Percentiles rank a stretch among this genome's conserved stretches.
These are phyloP conservation scores for Sebastes schlegelii DNA, from an alignment of 2,113 vertebrate species.

Conservation along the genomic window DNA sequence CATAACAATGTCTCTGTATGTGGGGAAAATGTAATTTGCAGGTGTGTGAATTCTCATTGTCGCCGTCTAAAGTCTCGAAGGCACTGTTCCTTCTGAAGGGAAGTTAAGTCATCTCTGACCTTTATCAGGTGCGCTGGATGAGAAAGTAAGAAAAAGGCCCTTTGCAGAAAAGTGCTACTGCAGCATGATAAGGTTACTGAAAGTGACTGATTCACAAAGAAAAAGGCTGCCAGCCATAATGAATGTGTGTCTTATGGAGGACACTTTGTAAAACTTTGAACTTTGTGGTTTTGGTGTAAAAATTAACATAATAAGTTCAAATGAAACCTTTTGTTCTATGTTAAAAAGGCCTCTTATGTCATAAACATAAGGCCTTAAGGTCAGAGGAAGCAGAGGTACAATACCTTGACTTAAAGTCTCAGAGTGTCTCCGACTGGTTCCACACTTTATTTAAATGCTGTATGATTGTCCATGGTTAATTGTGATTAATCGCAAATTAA, in stretches of 20 bases:
- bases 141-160: background rate
- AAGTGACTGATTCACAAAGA: background rate
- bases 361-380: background rate
- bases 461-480: too few species aligned
- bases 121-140: background rate
- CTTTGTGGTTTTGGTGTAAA: background rate
- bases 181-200: background rate
- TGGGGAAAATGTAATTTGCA: background rate
- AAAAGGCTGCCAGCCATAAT: background rate
- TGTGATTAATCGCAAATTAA: too few species aligned
- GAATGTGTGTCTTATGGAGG: background rate
- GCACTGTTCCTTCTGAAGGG: background rate
- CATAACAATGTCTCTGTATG: background rate
- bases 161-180: background rate
- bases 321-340: background rate
- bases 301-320: background rate
- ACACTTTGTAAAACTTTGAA: background rate
- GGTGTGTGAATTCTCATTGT: background rate
- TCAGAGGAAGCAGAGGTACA: background rate
- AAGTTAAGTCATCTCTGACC: background rate
- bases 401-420: background rate
- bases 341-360: background rate
- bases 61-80: background rate
- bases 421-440: background rate
- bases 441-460: background rate